These are phyloP conservation scores for Cervus canadensis DNA, from an alignment of 2,113 vertebrate species.

Conservation along the genomic window DNA sequence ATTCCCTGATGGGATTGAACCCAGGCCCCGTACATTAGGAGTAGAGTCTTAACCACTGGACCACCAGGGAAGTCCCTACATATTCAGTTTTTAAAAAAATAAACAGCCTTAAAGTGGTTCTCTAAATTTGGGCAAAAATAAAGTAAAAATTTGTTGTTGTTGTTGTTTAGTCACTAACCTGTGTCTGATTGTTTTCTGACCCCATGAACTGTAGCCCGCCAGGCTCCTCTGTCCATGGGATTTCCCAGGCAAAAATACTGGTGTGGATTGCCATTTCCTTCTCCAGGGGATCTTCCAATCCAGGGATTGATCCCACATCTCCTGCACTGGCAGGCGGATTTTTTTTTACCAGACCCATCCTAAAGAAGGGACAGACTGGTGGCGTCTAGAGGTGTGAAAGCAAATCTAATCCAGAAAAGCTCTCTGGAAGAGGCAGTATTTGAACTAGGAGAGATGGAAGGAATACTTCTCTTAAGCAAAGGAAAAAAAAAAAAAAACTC, in stretches of 20 bases:
- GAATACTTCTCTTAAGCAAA: background rate
- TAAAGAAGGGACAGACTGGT: background rate
- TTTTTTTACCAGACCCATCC: background rate
- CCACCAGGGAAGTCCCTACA: background rate
- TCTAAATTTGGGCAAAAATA: background rate
- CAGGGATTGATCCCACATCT: background rate
- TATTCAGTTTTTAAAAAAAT: background rate
- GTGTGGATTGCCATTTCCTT: background rate
- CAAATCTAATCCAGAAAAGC: background rate
- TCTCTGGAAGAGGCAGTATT: background rate
- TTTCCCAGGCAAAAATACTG: background rate
- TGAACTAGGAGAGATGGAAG: background rate
- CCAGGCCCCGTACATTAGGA: background rate
- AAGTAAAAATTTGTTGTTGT: background rate
- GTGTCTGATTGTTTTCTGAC: background rate
- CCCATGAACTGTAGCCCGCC: rapidly evolving
- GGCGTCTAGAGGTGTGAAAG: background rate
- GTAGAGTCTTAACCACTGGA: background rate
- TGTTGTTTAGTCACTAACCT: background rate
- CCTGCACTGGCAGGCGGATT: background rate
- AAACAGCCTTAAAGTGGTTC: background rate
- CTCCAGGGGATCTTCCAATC: background rate
- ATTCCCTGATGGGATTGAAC: background rate
- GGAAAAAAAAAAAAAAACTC: background rate
- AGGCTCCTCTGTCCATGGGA: background rate